Conservation (phyloP, 92 coral and sea anemone genomes). For the Epizoanthus stellaris region DNA sequence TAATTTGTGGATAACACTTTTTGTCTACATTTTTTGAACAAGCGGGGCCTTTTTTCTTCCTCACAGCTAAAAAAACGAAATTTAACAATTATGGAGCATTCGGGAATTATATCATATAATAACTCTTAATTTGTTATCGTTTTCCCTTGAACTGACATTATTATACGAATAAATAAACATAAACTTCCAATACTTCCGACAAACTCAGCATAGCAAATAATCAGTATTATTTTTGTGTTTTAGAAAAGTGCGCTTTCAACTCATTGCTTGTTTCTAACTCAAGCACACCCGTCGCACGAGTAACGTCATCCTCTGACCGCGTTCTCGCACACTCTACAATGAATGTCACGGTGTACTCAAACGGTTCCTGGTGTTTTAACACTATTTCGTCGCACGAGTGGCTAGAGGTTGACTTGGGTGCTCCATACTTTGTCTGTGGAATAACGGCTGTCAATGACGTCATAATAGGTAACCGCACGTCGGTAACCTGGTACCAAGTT, state of each 20-base stretch:
- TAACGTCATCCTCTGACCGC: not conserved
- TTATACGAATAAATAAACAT: too few relatives aligned
- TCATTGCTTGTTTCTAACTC: not conserved
- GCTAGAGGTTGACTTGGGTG: slow-evolving; percentile 22
- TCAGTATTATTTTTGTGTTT: not conserved
- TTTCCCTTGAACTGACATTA: too few relatives aligned
- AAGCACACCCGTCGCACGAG: not conserved
- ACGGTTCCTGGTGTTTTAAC: not conserved
- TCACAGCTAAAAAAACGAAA: too few relatives aligned
- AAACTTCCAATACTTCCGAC: too few relatives aligned
- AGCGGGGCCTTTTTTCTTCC: too few relatives aligned
- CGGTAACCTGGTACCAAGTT: slow-evolving; percentile 13
- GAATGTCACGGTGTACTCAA: not conserved
- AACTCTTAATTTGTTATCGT: too few relatives aligned
- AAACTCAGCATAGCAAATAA: too few relatives aligned
- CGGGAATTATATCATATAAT: too few relatives aligned
- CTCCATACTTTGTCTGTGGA: slow-evolving; percentile 1
- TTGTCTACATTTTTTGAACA: too few relatives aligned
- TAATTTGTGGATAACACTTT: too few relatives aligned
- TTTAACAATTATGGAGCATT: too few relatives aligned
- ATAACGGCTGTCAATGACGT: not conserved
- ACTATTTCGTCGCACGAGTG: slow-evolving; percentile 4
- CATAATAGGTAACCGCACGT: not conserved
- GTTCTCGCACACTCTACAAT: not conserved
- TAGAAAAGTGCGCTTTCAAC: not conserved